Conservation (phyloP, 2,888 invertebrate genomes). For the Hedya salicella region DNA sequence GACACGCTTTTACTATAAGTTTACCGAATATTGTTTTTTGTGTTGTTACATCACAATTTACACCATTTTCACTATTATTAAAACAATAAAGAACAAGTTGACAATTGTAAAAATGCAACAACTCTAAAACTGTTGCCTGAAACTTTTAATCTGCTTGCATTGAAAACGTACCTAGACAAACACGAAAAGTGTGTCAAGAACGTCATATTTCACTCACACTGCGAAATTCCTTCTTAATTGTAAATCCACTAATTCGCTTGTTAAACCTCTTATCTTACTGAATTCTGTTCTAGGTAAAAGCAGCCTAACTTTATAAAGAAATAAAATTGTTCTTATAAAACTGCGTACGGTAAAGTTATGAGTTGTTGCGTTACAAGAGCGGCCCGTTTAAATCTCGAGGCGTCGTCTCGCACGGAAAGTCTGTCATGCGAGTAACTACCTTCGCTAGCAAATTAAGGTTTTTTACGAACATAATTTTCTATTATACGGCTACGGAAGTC, state of each 20-base stretch:
- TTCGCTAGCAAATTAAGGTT: constrained; percentile 50
- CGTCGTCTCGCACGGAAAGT: constrained; percentile 37
- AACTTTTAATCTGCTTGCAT: constrained; percentile 21
- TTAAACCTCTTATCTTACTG: constrained; percentile 13
- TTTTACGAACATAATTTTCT: constrained; percentile 47
- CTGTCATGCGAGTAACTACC: constrained; percentile 52
- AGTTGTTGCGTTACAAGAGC: constrained; percentile 17
- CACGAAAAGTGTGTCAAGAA: constrained; percentile 35
- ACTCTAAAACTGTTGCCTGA: constrained; percentile 13
- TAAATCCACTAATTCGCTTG: constrained; percentile 35
- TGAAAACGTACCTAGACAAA: constrained; percentile 5
- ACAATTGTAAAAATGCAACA: constrained; percentile 7
- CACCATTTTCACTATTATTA: neutral
- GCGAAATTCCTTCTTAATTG: constrained; percentile 50
- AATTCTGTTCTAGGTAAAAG: constrained; percentile 25
- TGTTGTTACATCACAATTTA: no score
- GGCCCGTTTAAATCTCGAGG: constrained; percentile 35
- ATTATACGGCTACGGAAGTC: constrained; percentile 41
- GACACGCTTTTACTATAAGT: no score
- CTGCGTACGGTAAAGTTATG: neutral
- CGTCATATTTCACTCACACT: constrained; percentile 40
- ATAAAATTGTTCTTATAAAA: neutral
- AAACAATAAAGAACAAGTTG: neutral
- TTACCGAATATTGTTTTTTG: no score
- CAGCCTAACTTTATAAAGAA: constrained; percentile 1